A percentile compares a stretch with the other conserved stretches of the same genome.
Conservation (phyloP, 2,888 invertebrate genomes). For the Oxyteleia sp. region DNA sequence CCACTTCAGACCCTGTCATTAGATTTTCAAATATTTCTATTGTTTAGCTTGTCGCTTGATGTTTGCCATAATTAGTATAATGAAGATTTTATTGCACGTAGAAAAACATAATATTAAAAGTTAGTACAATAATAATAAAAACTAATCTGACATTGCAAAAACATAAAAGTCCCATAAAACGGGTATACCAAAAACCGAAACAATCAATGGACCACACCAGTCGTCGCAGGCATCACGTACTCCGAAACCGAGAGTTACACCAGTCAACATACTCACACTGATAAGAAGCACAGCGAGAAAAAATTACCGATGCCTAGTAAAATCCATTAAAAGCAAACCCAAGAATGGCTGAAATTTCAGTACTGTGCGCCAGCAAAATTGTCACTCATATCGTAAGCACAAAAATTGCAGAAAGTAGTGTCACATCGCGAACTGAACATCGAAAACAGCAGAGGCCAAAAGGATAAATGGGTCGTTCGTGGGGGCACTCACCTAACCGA, state of each 20-base stretch:
- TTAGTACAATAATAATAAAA: too few species aligned
- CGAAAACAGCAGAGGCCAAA: constrained; percentile 1
- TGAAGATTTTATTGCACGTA: too few species aligned
- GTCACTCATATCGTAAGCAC: constrained; percentile 38
- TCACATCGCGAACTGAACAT: constrained; percentile 52
- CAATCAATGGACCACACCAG: background rate
- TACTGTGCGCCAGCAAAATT: constrained; percentile 5
- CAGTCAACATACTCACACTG: constrained; percentile 24
- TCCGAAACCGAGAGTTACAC: constrained; percentile 1
- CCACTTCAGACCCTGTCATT: too few species aligned
- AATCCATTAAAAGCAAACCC: constrained; percentile 40
- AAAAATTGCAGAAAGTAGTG: background rate
- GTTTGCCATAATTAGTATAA: too few species aligned
- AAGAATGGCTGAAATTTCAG: too few species aligned
- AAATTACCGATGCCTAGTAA: constrained; percentile 15
- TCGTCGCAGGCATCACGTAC: background rate
- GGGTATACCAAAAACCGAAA: background rate
- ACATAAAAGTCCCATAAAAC: too few species aligned
- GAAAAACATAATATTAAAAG: too few species aligned
- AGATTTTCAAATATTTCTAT: too few species aligned
- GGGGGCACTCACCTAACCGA: constrained; percentile 83
- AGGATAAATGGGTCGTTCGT: constrained; percentile 20
- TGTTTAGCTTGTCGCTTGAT: too few species aligned
- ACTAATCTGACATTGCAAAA: too few species aligned
- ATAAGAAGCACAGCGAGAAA: constrained; percentile 3